phyloP scores from a whole-genome alignment of 2,113 vertebrate genomes.

The Pygoscelis adeliae region DNA sequence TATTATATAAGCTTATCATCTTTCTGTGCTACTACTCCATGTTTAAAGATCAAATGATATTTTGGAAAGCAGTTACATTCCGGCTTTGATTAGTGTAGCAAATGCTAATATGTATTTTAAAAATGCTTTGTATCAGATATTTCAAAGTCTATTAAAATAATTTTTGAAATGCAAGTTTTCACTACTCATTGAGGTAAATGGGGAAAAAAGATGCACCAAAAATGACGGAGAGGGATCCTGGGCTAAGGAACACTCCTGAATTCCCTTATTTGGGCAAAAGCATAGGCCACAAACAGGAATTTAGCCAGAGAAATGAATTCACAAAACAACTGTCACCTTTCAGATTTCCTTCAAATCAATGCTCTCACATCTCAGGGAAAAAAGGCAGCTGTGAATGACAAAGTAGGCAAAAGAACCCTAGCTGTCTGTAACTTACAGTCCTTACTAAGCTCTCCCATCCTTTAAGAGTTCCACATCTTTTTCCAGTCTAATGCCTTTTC shows the following conservation, averaged over 20 bases:
- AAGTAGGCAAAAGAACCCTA: neutral
- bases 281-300: neutral
- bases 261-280: neutral
- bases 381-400: constrained; percentile 28
- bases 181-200: neutral
- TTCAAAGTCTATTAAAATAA: neutral
- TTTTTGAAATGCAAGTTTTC: neutral
- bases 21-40: neutral
- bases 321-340: neutral
- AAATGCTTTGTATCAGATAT: neutral
- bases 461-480: neutral
- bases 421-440: neutral
- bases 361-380: neutral
- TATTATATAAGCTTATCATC: neutral
- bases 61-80: neutral
- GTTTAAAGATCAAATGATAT: neutral
- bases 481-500: neutral
- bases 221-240: neutral
- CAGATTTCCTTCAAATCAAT: neutral
- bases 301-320: neutral
- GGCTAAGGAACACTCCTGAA: neutral
- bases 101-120: neutral
- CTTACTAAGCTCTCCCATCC: neutral
- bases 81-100: neutral
- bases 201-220: neutral